Conservation (phyloP, 92 coral and sea anemone species). For the Zoanthus solanderi region DNA sequence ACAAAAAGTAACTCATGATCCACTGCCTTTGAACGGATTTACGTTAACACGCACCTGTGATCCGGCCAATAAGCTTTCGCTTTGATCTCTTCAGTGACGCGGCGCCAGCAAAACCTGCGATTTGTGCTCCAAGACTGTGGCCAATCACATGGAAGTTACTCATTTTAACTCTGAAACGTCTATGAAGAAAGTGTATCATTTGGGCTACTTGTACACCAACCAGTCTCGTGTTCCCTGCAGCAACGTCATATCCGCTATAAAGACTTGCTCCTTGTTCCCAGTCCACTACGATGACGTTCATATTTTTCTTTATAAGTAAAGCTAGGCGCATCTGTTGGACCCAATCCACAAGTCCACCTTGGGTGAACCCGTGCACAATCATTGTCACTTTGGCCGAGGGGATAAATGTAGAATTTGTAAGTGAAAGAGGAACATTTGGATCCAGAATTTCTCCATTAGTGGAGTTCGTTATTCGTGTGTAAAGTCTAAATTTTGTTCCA, state of each 20-base stretch:
- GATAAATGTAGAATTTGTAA: slow-evolving; percentile 70
- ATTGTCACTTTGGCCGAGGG: slow-evolving; percentile 61
- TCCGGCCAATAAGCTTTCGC: slow-evolving; percentile 62
- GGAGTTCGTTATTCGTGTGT: slow-evolving; percentile 57
- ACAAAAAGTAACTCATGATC: too few relatives aligned
- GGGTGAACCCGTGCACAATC: slow-evolving; percentile 83
- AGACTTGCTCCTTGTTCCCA: slow-evolving; percentile 76
- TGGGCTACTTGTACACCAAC: slow-evolving; percentile 80
- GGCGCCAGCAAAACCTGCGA: slow-evolving; percentile 84
- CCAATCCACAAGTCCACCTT: slow-evolving; percentile 76
- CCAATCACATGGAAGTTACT: slow-evolving; percentile 78
- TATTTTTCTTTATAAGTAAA: slow-evolving; percentile 67
- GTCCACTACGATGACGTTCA: slow-evolving; percentile 86
- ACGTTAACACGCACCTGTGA: slow-evolving; percentile 65
- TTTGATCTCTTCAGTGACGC: slow-evolving; percentile 39
- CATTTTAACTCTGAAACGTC: slow-evolving; percentile 52
- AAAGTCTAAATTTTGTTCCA: slow-evolving; percentile 69
- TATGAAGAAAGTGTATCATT: slow-evolving; percentile 57
- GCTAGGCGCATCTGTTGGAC: slow-evolving; percentile 68
- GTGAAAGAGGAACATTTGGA: slow-evolving; percentile 29
- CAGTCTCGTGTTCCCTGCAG: slow-evolving; percentile 85
- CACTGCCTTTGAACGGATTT: not conserved
- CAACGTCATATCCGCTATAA: slow-evolving; percentile 62
- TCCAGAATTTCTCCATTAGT: slow-evolving; percentile 55
- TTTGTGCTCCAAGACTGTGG: slow-evolving; percentile 90